Evolutionary conservation across 2,888 invertebrate species (phyloP), one percentile per base, ranked within the genome.

Genomic region (Ceriagrion tenellum): DNA sequence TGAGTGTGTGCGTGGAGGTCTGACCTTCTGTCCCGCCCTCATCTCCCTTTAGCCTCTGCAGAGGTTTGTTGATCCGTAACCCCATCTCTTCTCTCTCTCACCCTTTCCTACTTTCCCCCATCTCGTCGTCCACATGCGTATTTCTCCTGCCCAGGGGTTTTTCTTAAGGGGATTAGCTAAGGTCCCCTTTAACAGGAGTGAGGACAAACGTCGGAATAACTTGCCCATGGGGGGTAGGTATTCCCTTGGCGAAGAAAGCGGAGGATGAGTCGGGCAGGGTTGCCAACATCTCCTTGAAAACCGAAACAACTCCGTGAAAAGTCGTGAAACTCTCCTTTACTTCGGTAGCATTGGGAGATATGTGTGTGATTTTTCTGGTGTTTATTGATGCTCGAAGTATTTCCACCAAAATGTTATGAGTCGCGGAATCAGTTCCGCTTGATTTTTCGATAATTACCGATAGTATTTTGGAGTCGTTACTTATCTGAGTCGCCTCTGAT

Each of bases 191-290:
- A 47, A 47, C 47, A 69, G 63, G 63, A 35, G 69, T 55, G 47
- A 89, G 55, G 89, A 89, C 89, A 89, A 89, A 47, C 69, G 47
- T 93, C 40, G 69, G 47, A 93, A 69, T 93, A 93, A 93, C 93
- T 93, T 47, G 93, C 74, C 69, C 89, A 59, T 20, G 59, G 35
- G 89, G 55, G 88, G 55, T 81, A 81, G 81, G 81, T 30, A 81
- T 81, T 81, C 18, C 35, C 0, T 3, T 26, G 30, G 26, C 35
- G 81, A 2, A 35, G 81, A 2, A 20, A 20, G 20, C 1, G 59
- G 3, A 20, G 81, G 35, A 81, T 81, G 35, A 16, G 30, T 81
- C 81, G 12, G 35, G 81, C n/a, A 13, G 35, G 1, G 30, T 47
- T 47, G 47, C 47, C 47, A 47, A 47, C 47, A 2, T 47, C 47